These are phyloP conservation scores for Gymnoscopelus microlampas DNA, from an alignment of 2,797 vertebrate species.

Conservation along the genomic window DNA sequence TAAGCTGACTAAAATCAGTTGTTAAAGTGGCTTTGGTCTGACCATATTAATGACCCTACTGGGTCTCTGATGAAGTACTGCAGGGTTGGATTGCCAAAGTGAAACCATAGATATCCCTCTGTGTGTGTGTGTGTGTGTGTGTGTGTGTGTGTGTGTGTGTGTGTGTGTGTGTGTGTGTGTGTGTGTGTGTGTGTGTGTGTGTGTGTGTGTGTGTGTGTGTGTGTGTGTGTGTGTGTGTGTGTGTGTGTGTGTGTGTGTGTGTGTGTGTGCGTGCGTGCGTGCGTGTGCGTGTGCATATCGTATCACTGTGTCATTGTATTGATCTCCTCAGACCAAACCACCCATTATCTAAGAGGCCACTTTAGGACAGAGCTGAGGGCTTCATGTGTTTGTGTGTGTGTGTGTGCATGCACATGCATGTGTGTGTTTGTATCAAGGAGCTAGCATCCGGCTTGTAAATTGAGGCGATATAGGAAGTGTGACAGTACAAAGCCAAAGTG, in stretches of 20 bases:
- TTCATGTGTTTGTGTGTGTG: conserved; percentile 18
- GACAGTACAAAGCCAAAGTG: too few relatives aligned
- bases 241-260: background rate
- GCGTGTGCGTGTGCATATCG: background rate
- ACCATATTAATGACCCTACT: conserved; percentile 23
- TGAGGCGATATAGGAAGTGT: too few relatives aligned
- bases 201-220: conserved; percentile 33
- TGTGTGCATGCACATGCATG: too few relatives aligned
- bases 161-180: conserved; percentile 16
- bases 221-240: background rate
- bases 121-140: conserved; percentile 37
- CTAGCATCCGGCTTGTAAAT: too few relatives aligned
- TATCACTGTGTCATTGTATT: conserved; percentile 43
- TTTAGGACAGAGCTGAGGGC: conserved; percentile 14
- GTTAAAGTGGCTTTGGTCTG: conserved; percentile 12
- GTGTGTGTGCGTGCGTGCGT: background rate
- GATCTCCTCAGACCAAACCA: conserved; percentile 38
- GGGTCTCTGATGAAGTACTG: conserved; percentile 40
- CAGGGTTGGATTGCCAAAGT: conserved; percentile 39
- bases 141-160: conserved; percentile 23
- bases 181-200: conserved; percentile 32
- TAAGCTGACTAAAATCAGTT: conserved; percentile 17
- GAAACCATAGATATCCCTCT: conserved; percentile 39
- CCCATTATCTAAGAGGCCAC: conserved; percentile 16
- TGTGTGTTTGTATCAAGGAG: too few relatives aligned